These are phyloP conservation scores for Knipowitschia caucasica DNA, from an alignment of 2,797 vertebrate genomes.

Conservation along the genomic window DNA sequence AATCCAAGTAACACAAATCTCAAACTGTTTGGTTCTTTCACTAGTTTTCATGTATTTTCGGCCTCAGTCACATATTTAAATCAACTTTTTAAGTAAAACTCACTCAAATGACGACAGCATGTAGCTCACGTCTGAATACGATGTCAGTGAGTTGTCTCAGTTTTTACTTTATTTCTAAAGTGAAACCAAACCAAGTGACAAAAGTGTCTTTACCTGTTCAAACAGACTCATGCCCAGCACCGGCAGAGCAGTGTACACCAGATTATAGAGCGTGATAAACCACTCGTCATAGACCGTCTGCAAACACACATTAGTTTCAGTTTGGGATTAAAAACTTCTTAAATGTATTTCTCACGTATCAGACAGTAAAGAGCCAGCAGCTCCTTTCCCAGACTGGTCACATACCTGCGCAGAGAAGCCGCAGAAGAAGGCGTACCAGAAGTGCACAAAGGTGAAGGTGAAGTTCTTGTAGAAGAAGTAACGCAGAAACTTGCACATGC, in stretches of 20 bases:
- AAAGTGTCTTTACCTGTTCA: constrained; percentile 77
- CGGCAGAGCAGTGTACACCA: constrained; percentile 85
- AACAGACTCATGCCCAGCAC: constrained; percentile 85
- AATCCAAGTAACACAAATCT: too few relatives aligned
- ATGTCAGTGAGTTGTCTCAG: too few relatives aligned
- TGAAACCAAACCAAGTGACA: neutral
- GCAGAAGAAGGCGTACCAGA: constrained; percentile 87
- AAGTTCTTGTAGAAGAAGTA: constrained; percentile 90
- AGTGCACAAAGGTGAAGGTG: constrained; percentile 82
- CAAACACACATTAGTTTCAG: constrained; percentile 11
- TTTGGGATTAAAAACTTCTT: neutral
- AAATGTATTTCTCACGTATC: neutral
- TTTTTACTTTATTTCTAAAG: constrained; percentile 15
- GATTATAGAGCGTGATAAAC: constrained; percentile 87
- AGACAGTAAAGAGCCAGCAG: neutral
- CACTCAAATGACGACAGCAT: too few relatives aligned
- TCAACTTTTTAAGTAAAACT: too few relatives aligned
- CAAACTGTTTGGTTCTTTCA: too few relatives aligned
- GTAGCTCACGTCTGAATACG: too few relatives aligned
- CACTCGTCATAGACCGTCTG: constrained; percentile 88
- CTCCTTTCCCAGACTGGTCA: neutral
- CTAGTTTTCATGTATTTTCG: too few relatives aligned
- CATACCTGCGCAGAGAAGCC: constrained; percentile 82
- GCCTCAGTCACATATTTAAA: too few relatives aligned
- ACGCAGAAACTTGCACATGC: constrained; percentile 83